Base-by-base conservation (phyloP, 2,888 invertebrate genomes). In the Ommatoiulus sabulosus region DNA sequence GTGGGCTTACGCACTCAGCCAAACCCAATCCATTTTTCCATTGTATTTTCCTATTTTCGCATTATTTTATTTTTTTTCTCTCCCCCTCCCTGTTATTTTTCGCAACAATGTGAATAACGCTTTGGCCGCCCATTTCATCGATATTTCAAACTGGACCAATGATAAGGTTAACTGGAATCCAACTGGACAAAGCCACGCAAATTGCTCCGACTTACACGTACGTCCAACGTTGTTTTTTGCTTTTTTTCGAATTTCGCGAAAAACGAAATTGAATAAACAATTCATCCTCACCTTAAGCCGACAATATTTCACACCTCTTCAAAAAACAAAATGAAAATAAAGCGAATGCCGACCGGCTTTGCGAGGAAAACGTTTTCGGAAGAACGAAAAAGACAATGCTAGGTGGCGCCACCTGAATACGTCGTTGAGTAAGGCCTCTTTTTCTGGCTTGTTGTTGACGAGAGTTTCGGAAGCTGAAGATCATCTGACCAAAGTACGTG, bases 111-210 rank as follows among this genome's bases (percentile, higher is more conserved):
- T 72, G 72, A 72, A 72, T 72, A 87, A 87, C 52, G 86, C 44
- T 12, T 48, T n/a, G 87, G 48, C 87, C 48, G 87, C 87, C 87
- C 87, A 87, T 87, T 87, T 52, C 87, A 87, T 87, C 87, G 52
- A 87, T 52, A 87, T 87, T 87, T 87, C 87, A 87, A 24, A 24
- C 87, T 20, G 87, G 87, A 87, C 87, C 52, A 20, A 72, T 87
- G 46, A 48, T 87, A 46, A 87, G 87, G 87, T 87, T 46, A 87
- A 87, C 87, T 52, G 87, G 87, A 87, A 87, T 87, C 87, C 87
- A 35, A 48, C 46, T 52, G 46, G 87, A 87, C 87, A 87, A 87
- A 44, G 52, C 44, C 87, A 35, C 35, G 87, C 87, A 87, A 87
- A 87, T 87, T 87, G 87, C 48, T 52, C 35, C 52, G 72, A 72